These are phyloP conservation scores for Emberiza fucata DNA, from an alignment of 2,113 vertebrate species.

Conservation along the genomic window DNA sequence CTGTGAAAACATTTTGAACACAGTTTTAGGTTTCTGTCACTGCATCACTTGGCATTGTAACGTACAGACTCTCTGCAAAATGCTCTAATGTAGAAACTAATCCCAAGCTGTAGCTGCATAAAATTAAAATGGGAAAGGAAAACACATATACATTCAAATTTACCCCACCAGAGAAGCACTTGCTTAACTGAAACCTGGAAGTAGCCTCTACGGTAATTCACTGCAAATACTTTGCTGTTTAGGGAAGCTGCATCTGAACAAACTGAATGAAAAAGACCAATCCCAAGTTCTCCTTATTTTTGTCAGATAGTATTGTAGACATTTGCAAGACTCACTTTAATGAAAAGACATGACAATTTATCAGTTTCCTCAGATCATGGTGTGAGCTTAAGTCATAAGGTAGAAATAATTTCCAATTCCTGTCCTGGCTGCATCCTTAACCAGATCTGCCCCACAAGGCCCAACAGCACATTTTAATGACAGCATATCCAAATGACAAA, in stretches of 20 bases:
- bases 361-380: not conserved
- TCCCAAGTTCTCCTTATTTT: not conserved
- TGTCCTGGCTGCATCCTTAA: not conserved
- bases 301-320: not conserved
- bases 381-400: not conserved
- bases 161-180: not conserved
- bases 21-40: constrained; percentile 21
- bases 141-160: not conserved
- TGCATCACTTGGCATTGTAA: not conserved
- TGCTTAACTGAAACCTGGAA: not conserved
- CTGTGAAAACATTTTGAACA: constrained; percentile 72
- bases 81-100: not conserved
- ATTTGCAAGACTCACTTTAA: not conserved
- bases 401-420: not conserved
- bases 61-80: not conserved
- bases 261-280: not conserved
- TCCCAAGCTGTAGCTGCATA: not conserved
- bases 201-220: not conserved
- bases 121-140: not conserved
- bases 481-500: not conserved
- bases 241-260: not conserved
- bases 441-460: not conserved
- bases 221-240: not conserved
- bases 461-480: not conserved
- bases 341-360: not conserved